A percentile compares a stretch with the other conserved stretches of the same genome.
These are phyloP conservation scores for Ptilonorhynchus violaceus DNA, from an alignment of 2,113 vertebrate species.

Conservation along the genomic window DNA sequence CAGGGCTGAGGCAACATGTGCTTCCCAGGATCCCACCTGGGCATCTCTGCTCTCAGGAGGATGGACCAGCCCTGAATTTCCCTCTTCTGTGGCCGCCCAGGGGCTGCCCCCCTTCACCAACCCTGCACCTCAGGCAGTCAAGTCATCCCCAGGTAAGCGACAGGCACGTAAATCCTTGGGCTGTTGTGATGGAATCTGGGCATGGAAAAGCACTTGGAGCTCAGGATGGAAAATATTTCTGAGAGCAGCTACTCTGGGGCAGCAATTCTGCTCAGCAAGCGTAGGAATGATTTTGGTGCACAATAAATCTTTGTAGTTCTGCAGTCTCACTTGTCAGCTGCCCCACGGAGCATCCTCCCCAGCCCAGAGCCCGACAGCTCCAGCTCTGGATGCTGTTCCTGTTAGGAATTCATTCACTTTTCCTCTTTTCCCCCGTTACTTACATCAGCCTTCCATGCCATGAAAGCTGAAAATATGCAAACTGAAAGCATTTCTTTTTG, in stretches of 20 bases:
- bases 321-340: conserved; percentile 25
- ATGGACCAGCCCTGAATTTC: not conserved
- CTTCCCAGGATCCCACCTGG: not conserved
- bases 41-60: not conserved
- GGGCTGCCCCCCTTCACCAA: not conserved
- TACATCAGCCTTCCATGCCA: not conserved
- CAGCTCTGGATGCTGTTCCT: not conserved
- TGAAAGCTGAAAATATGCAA: not conserved
- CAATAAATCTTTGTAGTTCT: conserved; percentile 28
- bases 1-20: not conserved
- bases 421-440: not conserved
- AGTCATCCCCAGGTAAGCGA: not conserved
- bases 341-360: not conserved
- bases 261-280: conserved; percentile 11
- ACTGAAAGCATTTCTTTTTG: conserved; percentile 1
- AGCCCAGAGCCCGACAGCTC: not conserved
- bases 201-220: conserved; percentile 39
- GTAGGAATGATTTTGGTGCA: not conserved
- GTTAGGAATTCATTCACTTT: not conserved
- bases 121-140: not conserved
- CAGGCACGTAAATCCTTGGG: not conserved
- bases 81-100: not conserved
- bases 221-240: conserved; percentile 17
- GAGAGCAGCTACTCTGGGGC: not conserved
- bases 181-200: conserved; percentile 50